Evolutionary conservation across 2,888 invertebrate genomes (phyloP).

Genomic region (Apocheima hispidaria): DNA sequence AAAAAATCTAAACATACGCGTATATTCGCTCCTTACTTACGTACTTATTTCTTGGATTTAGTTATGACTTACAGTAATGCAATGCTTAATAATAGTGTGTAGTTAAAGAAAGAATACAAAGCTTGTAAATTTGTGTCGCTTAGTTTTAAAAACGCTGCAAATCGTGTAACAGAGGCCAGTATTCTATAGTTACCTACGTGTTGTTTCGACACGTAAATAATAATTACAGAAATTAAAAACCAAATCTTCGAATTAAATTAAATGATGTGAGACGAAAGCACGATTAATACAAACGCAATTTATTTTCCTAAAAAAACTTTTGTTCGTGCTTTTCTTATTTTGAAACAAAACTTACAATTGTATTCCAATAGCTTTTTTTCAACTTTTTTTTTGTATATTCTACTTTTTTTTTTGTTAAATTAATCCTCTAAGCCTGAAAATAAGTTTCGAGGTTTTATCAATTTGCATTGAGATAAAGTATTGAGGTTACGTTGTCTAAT

Average conservation of each 20-base stretch:
- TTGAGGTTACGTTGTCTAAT: slow-evolving; percentile 11
- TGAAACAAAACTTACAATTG: background rate
- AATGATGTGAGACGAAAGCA: background rate
- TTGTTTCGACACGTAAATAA: background rate
- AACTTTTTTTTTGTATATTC: background rate
- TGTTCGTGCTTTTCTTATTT: slow-evolving; percentile 14
- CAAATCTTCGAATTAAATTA: background rate
- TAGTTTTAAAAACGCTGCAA: slow-evolving; percentile 17
- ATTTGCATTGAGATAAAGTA: background rate
- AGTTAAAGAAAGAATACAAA: slow-evolving; percentile 27
- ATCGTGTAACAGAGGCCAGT: slow-evolving; percentile 30
- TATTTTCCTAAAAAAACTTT: slow-evolving; percentile 5
- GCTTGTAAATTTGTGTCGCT: slow-evolving; percentile 27
- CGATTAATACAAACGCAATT: background rate
- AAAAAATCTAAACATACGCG: slow-evolving; percentile 46
- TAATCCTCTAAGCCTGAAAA: too few species aligned
- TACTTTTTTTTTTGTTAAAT: too few species aligned
- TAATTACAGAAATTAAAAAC: background rate
- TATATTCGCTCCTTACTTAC: slow-evolving; percentile 54
- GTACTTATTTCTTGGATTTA: slow-evolving; percentile 59
- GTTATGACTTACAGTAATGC: slow-evolving; percentile 39
- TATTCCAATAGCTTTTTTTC: background rate
- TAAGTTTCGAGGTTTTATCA: too few species aligned
- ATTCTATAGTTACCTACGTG: slow-evolving; percentile 24
- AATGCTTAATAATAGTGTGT: slow-evolving; percentile 29